Percentiles rank a stretch among this genome's conserved stretches.
Evolutionary conservation across 2,888 invertebrate species (phyloP).

Genomic region (Andrena praecox): DNA sequence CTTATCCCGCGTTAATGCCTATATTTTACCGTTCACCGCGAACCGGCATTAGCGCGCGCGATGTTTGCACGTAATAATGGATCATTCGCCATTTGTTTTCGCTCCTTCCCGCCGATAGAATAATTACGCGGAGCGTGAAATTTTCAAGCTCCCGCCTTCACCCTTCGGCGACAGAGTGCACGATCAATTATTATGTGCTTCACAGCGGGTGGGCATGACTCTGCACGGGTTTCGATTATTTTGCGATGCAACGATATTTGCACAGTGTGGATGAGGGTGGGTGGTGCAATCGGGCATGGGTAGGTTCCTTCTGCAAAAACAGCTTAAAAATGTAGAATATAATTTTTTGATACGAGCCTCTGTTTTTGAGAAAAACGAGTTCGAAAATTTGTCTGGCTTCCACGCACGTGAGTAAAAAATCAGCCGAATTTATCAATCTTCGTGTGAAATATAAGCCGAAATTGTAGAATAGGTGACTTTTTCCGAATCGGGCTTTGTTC

Average conservation of each 20-base stretch:
- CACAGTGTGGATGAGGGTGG: too few species aligned
- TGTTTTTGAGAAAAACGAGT: too few species aligned
- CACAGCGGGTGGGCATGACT: not conserved
- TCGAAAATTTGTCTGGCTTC: too few species aligned
- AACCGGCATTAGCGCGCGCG: conserved; percentile 63
- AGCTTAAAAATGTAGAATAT: too few species aligned
- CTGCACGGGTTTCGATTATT: not conserved
- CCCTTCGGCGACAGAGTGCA: not conserved
- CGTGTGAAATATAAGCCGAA: too few species aligned
- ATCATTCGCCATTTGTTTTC: conserved; percentile 67
- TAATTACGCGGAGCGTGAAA: conserved; percentile 32
- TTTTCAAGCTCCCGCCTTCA: conserved; percentile 28
- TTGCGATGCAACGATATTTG: not conserved
- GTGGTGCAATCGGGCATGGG: too few species aligned
- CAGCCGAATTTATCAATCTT: too few species aligned
- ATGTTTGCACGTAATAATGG: conserved; percentile 71
- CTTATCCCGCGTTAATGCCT: conserved; percentile 67
- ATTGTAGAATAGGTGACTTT: too few species aligned
- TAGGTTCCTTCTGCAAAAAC: too few species aligned
- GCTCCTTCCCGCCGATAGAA: conserved; percentile 39
- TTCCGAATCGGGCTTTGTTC: too few species aligned
- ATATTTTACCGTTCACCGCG: conserved; percentile 66
- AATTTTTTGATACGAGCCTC: too few species aligned
- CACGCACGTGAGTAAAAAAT: too few species aligned
- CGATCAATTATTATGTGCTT: conserved; percentile 6